These are phyloP conservation scores for Thysanoteuthis rhombus DNA, from an alignment of 2,888 invertebrate genomes.

Conservation along the genomic window DNA sequence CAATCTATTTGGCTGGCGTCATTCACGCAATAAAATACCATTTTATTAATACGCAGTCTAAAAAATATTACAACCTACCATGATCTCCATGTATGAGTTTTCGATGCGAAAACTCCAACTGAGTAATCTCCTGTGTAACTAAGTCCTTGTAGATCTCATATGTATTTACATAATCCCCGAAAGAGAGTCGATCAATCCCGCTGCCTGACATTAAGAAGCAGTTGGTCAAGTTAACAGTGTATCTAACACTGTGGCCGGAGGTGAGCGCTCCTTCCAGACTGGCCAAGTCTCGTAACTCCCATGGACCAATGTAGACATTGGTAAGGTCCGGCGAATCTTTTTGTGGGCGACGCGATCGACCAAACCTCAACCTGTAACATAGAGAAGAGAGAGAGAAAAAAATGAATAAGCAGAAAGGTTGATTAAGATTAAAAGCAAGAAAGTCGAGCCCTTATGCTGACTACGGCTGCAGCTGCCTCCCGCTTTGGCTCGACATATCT, in stretches of 20 bases:
- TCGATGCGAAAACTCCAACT: slow-evolving; percentile 22
- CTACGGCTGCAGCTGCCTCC: too few relatives aligned
- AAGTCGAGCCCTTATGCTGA: too few relatives aligned
- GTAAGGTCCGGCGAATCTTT: slow-evolving; percentile 22
- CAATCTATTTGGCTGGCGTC: too few relatives aligned
- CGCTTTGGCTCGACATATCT: too few relatives aligned
- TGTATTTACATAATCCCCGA: slow-evolving; percentile 39
- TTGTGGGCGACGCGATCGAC: neutral
- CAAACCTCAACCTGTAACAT: neutral
- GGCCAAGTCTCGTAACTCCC: slow-evolving; percentile 35
- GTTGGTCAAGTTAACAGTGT: slow-evolving; percentile 38
- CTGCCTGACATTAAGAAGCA: slow-evolving; percentile 37
- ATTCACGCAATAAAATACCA: too few relatives aligned
- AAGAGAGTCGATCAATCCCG: slow-evolving; percentile 37
- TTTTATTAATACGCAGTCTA: too few relatives aligned
- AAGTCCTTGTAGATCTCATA: slow-evolving; percentile 32
- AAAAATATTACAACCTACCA: neutral
- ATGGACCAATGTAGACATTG: slow-evolving; percentile 31
- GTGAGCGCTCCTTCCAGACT: slow-evolving; percentile 37
- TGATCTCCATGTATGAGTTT: slow-evolving; percentile 17
- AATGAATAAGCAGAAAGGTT: neutral
- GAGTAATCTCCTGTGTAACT: neutral
- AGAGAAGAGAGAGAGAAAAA: neutral
- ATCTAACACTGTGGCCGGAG: slow-evolving; percentile 40
- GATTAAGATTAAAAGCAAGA: neutral